These are phyloP conservation scores for Tokudaia tokunoshimensis DNA, from an alignment of 2,797 vertebrate genomes.

Conservation along the genomic window DNA sequence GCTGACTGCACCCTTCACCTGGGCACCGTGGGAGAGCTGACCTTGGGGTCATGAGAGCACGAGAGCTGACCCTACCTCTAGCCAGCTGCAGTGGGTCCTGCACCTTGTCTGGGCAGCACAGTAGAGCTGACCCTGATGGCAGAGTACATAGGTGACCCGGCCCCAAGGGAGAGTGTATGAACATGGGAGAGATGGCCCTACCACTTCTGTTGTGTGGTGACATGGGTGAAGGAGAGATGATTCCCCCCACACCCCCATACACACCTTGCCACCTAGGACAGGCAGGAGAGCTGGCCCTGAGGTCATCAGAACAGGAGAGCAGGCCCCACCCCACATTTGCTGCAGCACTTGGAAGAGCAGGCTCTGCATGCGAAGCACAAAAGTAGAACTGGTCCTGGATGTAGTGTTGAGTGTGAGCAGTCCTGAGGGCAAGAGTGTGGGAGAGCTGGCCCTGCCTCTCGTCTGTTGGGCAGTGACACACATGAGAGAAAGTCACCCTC, in stretches of 20 bases:
- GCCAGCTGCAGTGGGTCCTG: background rate
- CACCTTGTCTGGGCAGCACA: background rate
- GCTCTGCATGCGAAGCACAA: background rate
- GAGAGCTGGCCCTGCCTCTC: background rate
- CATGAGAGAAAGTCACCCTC: background rate
- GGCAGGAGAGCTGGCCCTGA: background rate
- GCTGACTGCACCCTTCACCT: background rate
- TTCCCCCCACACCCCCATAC: rapidly evolving
- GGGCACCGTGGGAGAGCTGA: background rate
- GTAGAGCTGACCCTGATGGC: background rate
- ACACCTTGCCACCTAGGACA: background rate
- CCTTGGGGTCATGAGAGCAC: background rate
- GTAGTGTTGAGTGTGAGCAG: background rate
- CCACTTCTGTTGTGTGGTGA: background rate
- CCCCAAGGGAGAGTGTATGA: background rate
- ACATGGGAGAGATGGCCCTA: background rate
- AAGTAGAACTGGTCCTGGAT: background rate
- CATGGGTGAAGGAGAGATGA: background rate
- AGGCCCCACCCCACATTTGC: background rate
- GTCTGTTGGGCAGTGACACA: background rate
- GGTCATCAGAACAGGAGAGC: background rate
- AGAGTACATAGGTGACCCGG: background rate
- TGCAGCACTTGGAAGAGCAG: background rate
- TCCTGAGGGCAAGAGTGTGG: background rate
- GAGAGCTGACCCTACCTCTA: background rate